Conservation (phyloP, 2,113 vertebrate genomes). For the Narcine bancroftii region DNA sequence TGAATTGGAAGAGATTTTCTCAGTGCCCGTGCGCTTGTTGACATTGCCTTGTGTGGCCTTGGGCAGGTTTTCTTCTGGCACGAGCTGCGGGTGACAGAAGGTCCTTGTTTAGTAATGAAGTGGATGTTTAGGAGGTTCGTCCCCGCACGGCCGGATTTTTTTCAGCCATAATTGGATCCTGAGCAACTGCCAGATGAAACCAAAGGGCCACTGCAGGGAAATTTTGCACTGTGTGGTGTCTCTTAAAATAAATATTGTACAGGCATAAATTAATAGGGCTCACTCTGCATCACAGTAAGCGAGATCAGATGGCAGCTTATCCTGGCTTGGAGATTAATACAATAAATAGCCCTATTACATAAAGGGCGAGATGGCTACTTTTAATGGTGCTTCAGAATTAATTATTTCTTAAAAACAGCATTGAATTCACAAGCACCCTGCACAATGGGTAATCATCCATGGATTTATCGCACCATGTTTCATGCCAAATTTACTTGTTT, state of each 20-base stretch:
- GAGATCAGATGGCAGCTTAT: slow-evolving; percentile 26
- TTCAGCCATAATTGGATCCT: slow-evolving; percentile 59
- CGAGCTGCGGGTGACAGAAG: slow-evolving; percentile 54
- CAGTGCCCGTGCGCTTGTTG: not conserved
- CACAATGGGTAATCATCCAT: not conserved
- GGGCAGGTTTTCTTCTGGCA: slow-evolving; percentile 44
- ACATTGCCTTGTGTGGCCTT: slow-evolving; percentile 41
- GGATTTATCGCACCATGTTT: not conserved
- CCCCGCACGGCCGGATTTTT: slow-evolving; percentile 53
- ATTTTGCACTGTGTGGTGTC: slow-evolving; percentile 51
- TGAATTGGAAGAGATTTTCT: slow-evolving; percentile 26
- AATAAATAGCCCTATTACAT: not conserved
- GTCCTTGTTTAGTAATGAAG: slow-evolving; percentile 58
- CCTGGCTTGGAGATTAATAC: slow-evolving; percentile 12
- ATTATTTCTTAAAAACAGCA: not conserved
- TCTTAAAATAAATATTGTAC: slow-evolving; percentile 57
- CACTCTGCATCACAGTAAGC: slow-evolving; percentile 22
- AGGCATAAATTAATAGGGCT: slow-evolving; percentile 33
- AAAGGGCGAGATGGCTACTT: not conserved
- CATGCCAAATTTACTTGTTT: not conserved
- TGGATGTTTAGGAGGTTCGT: slow-evolving; percentile 53
- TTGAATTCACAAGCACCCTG: not conserved
- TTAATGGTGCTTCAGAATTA: not conserved
- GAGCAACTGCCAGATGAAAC: slow-evolving; percentile 53
- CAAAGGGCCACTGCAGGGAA: slow-evolving; percentile 53